Percentiles rank a stretch among this genome's conserved stretches.
Conservation (phyloP, 2,113 vertebrate species). For the Dipodomys stephensi region DNA sequence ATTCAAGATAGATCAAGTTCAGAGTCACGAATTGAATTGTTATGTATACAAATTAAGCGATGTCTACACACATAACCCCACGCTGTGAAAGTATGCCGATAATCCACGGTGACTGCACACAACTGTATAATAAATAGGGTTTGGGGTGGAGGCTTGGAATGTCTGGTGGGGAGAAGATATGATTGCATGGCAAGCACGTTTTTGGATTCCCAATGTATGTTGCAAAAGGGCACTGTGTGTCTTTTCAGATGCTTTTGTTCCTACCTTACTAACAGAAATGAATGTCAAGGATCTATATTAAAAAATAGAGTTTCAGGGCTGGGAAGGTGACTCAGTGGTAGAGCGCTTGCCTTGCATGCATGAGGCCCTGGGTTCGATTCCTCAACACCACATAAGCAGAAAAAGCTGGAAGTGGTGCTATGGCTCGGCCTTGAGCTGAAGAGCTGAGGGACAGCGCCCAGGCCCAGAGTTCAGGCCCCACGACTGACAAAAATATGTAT, state of each 20-base stretch:
- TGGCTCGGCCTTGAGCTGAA: no score
- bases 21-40: constrained; percentile 49
- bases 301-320: neutral
- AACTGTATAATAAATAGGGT: neutral
- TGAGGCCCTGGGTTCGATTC: no score
- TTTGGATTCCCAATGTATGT: constrained; percentile 11
- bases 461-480: no score
- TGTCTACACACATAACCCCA: neutral
- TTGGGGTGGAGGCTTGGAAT: constrained; percentile 26
- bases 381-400: no score
- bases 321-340: no score
- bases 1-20: constrained; percentile 49
- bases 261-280: constrained; percentile 59
- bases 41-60: constrained; percentile 24
- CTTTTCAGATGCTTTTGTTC: constrained; percentile 59
- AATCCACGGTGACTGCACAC: neutral
- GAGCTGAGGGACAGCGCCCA: no score
- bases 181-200: constrained; percentile 16
- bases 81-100: neutral
- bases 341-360: no score
- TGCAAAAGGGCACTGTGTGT: constrained; percentile 40
- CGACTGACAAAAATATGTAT: no score
- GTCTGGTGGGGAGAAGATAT: neutral
- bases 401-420: no score
- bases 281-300: neutral